Evolutionary conservation across 2,113 vertebrate genomes (phyloP), one percentile per base, ranked within the genome.

Genomic region (Otis tarda): DNA sequence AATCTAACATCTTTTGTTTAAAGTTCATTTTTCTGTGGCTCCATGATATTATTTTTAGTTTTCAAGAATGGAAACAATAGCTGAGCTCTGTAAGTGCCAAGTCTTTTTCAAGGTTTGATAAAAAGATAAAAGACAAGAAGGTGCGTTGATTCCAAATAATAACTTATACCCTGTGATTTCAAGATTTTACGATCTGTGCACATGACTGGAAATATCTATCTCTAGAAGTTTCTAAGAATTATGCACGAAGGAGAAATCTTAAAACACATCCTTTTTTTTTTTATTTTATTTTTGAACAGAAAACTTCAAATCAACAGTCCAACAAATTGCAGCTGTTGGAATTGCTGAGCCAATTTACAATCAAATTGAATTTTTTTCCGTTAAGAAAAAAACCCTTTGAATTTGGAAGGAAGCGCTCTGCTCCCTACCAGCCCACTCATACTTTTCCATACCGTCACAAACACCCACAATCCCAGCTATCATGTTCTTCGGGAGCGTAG

Each of bases 101-200:
- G 60, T 53, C 28, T 79, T 95, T 88, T 83, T 56, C 85, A 91
- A 82, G 75, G 35, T 63, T 88, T 91, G 71, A 80, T 90, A 67
- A 96, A 95, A 90, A 88, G 39, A 47, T 80, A 56, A 77, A 87
- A 95, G 90, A 89, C 65, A 86, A 88, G 85, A 77, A 88, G 64
- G 56, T 59, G 43, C 83, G 59, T 68, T 88, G 68, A 83, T 89
- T 94, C 73, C 52, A 95, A 81, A 81, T 74, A 95, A 90, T 74
- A 93, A 92, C 56, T 63, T 53, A 19, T 4, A 81, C 35, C 30
- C 39, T 64, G 35, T 64, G 92, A 81, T 70, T 95, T 93, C 60
- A 86, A 81, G 43, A 87, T 83, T 93, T 90, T 80, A 49, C 76
- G 83, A 63, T 75, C 52, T 0, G 0, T 78, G 53, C 22, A 9